These are phyloP conservation scores for Ecliptopera silaceata DNA, from an alignment of 2,888 invertebrate species.

Conservation along the genomic window DNA sequence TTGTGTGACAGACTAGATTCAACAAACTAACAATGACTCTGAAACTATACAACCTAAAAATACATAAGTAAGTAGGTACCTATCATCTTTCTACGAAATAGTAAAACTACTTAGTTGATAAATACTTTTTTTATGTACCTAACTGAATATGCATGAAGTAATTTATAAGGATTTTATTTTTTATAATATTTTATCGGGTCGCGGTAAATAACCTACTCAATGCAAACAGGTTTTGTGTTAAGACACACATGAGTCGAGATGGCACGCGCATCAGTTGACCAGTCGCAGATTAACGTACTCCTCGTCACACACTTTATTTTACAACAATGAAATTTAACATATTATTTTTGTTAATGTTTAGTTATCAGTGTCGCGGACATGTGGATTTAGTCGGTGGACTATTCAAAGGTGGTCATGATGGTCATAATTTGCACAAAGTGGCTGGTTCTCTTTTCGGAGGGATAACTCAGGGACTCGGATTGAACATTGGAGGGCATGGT, in stretches of 20 bases:
- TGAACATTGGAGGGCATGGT: conserved; percentile 44
- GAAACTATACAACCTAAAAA: too few relatives aligned
- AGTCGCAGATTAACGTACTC: conserved; percentile 36
- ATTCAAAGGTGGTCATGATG: conserved; percentile 45
- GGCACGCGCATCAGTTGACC: conserved; percentile 50
- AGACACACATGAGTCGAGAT: conserved; percentile 39
- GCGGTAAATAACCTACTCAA: conserved; percentile 27
- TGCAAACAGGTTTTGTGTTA: conserved; percentile 47
- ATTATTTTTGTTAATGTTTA: conserved; percentile 39
- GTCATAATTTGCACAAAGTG: conserved; percentile 49
- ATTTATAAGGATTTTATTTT: conserved; percentile 15
- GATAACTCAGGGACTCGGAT: conserved; percentile 43
- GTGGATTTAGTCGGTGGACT: conserved; percentile 45
- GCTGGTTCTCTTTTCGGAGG: conserved; percentile 57
- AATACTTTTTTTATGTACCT: not conserved
- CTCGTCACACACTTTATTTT: conserved; percentile 12
- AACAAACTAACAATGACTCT: too few relatives aligned
- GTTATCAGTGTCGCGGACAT: conserved; percentile 41
- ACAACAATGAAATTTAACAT: conserved; percentile 31
- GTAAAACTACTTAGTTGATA: not conserved
- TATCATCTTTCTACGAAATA: not conserved
- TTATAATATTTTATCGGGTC: conserved; percentile 20
- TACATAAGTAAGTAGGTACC: not conserved
- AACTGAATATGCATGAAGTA: conserved; percentile 7
- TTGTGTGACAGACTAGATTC: too few relatives aligned